Conservation (phyloP, 2,888 invertebrate genomes). For the Thelaira solivaga region DNA sequence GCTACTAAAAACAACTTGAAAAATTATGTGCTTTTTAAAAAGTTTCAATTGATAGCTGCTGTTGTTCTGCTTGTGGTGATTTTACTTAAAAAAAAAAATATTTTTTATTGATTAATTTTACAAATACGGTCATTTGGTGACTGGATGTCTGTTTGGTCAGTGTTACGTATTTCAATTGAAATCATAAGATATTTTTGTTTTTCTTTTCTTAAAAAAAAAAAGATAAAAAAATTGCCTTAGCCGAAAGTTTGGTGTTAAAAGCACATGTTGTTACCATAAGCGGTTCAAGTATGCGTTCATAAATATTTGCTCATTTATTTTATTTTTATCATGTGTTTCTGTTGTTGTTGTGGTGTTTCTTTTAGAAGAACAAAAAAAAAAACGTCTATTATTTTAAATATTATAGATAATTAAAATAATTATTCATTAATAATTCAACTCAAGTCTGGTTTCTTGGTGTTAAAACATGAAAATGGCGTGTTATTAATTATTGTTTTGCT, state of each 20-base stretch:
- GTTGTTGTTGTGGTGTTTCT: not conserved
- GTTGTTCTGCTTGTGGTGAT: not conserved
- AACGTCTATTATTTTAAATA: no score
- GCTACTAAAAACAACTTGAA: constrained; percentile 1
- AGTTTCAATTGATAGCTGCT: constrained; percentile 7
- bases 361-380: no score
- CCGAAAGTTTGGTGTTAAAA: no score
- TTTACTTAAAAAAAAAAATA: not conserved
- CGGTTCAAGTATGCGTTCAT: no score
- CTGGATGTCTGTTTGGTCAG: constrained; percentile 57
- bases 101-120: constrained; percentile 27
- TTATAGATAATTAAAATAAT: constrained; percentile 51
- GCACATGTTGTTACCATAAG: no score
- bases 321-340: not conserved
- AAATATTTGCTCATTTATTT: no score
- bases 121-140: constrained; percentile 52
- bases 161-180: constrained; percentile 20
- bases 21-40: constrained; percentile 1
- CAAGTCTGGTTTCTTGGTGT: constrained; percentile 25
- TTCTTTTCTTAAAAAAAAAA: no score
- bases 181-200: no score
- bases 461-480: constrained; percentile 46
- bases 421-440: constrained; percentile 40
- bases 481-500: constrained; percentile 15
- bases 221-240: not conserved